These are phyloP conservation scores for Phalacrocorax carbo DNA, from an alignment of 2,113 vertebrate species.

Conservation along the genomic window DNA sequence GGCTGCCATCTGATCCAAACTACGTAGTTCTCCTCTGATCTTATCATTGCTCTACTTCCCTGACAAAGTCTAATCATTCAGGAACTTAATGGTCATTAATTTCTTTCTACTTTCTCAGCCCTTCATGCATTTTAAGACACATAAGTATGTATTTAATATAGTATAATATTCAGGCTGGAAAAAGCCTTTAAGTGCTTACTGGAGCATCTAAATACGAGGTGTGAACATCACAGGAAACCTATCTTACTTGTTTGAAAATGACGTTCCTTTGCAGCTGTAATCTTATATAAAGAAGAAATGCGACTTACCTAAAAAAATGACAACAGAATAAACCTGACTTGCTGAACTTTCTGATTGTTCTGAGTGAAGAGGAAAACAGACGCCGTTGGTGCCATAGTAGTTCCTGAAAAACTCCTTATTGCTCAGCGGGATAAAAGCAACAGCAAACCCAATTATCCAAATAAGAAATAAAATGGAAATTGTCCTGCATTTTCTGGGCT, in stretches of 20 bases:
- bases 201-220: not conserved
- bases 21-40: not conserved
- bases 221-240: not conserved
- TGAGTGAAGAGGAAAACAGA: slow-evolving; percentile 95
- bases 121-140: not conserved
- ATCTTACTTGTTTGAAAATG: not conserved
- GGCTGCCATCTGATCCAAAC: not conserved
- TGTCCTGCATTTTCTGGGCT: slow-evolving; percentile 86
- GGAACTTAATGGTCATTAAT: not conserved
- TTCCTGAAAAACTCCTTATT: slow-evolving; percentile 90
- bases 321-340: slow-evolving; percentile 92
- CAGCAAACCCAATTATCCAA: slow-evolving; percentile 88
- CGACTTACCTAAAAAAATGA: slow-evolving; percentile 91
- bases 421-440: slow-evolving; percentile 89
- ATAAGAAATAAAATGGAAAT: slow-evolving; percentile 86
- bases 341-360: slow-evolving; percentile 88
- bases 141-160: not conserved
- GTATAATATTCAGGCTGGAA: not conserved
- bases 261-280: not conserved
- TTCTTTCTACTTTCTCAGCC: not conserved
- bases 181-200: not conserved
- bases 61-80: not conserved
- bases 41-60: not conserved
- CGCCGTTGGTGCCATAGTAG: slow-evolving; percentile 95
- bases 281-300: not conserved